These are phyloP conservation scores for Laterallus jamaicensis DNA, from an alignment of 2,113 vertebrate species.

Conservation along the genomic window DNA sequence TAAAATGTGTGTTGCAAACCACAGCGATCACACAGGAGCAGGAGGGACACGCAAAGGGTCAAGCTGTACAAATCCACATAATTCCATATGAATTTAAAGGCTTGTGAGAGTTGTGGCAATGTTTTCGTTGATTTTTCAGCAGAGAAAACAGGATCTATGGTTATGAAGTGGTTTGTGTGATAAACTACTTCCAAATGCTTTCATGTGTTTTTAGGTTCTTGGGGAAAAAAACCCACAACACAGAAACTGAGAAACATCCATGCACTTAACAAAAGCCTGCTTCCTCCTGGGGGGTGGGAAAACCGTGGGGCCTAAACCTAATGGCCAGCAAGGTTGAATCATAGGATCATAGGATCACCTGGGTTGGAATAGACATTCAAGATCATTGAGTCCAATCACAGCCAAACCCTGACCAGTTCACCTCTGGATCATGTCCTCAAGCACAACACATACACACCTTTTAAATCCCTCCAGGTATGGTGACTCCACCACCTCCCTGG, in stretches of 20 bases:
- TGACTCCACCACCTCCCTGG: too few relatives aligned
- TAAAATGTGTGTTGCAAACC: neutral
- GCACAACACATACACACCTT: too few relatives aligned
- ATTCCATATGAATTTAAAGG: neutral
- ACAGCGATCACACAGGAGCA: neutral
- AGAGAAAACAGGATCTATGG: fast-evolving
- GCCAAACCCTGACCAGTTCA: too few relatives aligned
- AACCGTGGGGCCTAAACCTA: fast-evolving
- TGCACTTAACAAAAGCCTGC: neutral
- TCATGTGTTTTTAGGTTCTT: neutral
- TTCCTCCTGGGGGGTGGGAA: fast-evolving
- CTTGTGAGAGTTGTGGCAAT: neutral
- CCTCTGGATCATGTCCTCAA: too few relatives aligned
- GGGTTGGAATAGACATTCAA: too few relatives aligned
- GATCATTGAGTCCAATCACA: too few relatives aligned
- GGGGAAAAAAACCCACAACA: neutral
- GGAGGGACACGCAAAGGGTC: fast-evolving
- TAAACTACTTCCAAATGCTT: neutral
- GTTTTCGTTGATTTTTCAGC: neutral
- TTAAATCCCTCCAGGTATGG: too few relatives aligned
- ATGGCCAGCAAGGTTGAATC: neutral
- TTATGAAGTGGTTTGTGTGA: neutral
- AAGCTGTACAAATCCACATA: fast-evolving
- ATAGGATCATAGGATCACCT: too few relatives aligned
- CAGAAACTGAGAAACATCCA: neutral